A percentile compares a stretch with the other conserved stretches of the same genome.
Conservation (phyloP, 2,797 vertebrate species). For the Sebastes vulpes region DNA sequence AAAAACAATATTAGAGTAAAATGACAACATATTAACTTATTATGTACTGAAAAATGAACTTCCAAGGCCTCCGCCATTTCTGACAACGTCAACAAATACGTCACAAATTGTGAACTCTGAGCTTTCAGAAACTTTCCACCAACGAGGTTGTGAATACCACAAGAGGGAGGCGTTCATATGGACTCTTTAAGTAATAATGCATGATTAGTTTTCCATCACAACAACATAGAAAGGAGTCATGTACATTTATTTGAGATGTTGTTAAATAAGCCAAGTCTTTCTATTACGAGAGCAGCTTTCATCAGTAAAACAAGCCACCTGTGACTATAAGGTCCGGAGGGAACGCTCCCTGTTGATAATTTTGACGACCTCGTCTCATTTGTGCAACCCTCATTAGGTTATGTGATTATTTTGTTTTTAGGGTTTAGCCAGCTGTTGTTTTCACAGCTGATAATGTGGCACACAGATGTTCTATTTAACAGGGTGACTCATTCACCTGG, state of each 20-base stretch:
- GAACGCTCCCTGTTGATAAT: background rate
- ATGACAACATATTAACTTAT: no score
- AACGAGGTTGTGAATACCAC: no score
- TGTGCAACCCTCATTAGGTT: background rate
- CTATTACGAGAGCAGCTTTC: background rate
- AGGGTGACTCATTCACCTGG: constrained; percentile 70
- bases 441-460: constrained; percentile 60
- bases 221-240: background rate
- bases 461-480: constrained; percentile 78
- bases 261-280: background rate
- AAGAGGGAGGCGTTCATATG: no score
- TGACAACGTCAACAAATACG: no score
- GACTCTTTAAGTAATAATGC: background rate
- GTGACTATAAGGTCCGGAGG: background rate
- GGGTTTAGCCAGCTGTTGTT: constrained; percentile 69
- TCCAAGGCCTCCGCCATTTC: no score
- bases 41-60: no score
- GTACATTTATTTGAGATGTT: background rate
- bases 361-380: background rate
- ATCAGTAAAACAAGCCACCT: background rate
- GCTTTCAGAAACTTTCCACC: no score
- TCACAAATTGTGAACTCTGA: no score
- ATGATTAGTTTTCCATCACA: background rate
- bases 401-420: constrained; percentile 31
- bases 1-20: accelerated